phyloP scores from a whole-genome alignment of 2,888 invertebrate genomes.

The Galeruca laticollis region DNA sequence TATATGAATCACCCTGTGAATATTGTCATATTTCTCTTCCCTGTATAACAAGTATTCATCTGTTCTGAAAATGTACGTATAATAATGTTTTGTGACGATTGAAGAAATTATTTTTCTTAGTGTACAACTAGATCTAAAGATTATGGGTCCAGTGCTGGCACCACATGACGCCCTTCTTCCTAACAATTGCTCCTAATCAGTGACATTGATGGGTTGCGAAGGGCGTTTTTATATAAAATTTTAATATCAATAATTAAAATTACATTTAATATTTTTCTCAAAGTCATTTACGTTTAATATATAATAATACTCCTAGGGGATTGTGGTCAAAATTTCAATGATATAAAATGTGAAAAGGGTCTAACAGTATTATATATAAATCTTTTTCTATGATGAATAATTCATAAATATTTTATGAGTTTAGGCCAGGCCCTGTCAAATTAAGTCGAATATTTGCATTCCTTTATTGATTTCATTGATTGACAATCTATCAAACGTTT shows the following conservation, averaged over 20 bases:
- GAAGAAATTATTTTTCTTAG: conserved; percentile 14
- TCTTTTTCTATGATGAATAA: too few species aligned
- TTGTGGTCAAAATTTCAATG: not conserved
- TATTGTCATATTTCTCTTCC: conserved; percentile 1
- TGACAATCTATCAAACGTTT: too few species aligned
- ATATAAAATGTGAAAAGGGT: too few species aligned
- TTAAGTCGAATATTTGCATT: too few species aligned
- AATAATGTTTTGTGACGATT: too few species aligned
- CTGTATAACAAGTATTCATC: not conserved
- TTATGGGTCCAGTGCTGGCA: conserved; percentile 26
- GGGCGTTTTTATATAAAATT: conserved; percentile 49
- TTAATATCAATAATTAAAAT: conserved; percentile 41
- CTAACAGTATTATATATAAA: too few species aligned
- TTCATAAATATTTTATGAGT: too few species aligned
- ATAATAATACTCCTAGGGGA: conserved; percentile 9
- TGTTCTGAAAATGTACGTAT: not conserved
- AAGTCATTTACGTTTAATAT: not conserved
- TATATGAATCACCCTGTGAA: too few species aligned
- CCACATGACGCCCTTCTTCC: conserved; percentile 45
- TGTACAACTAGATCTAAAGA: not conserved
- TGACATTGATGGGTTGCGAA: conserved; percentile 52
- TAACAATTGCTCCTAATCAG: conserved; percentile 57
- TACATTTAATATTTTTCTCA: conserved; percentile 25
- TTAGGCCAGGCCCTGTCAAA: too few species aligned
- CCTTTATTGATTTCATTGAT: too few species aligned